A percentile compares a stretch with the other conserved stretches of the same genome.
Conservation (phyloP, 2,888 invertebrate species). For the Phortica okadai region DNA sequence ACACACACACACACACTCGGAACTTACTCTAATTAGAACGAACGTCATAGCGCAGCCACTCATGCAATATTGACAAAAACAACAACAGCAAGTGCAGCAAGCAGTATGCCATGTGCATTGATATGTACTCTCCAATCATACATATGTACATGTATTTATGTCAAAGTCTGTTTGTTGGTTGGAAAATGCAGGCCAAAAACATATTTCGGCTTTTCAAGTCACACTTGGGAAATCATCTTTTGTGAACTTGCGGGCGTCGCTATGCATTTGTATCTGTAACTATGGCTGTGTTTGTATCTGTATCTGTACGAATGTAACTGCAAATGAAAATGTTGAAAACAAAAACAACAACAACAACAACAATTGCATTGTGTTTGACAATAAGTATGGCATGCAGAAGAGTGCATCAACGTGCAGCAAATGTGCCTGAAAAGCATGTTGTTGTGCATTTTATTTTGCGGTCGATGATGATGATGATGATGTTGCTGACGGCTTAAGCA, state of each 20-base stretch:
- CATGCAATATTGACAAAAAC: conserved; percentile 54
- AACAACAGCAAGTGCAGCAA: conserved; percentile 47
- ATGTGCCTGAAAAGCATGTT: conserved; percentile 31
- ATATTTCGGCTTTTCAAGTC: conserved; percentile 65
- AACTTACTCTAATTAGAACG: conserved; percentile 14
- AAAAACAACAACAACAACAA: conserved; percentile 24
- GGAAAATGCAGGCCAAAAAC: conserved; percentile 28
- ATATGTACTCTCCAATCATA: background rate
- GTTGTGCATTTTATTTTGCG: conserved; percentile 19
- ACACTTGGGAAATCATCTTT: conserved; percentile 71
- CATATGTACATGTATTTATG: background rate
- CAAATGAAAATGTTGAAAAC: conserved; percentile 58
- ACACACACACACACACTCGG: too few relatives aligned
- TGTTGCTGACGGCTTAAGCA: background rate
- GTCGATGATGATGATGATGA: background rate
- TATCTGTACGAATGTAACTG: conserved; percentile 47
- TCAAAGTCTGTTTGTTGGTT: background rate
- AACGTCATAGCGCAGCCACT: conserved; percentile 26
- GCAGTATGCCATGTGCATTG: background rate
- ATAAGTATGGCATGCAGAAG: conserved; percentile 2
- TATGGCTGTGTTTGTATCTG: conserved; percentile 28
- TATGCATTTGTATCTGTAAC: background rate
- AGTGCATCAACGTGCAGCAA: conserved; percentile 17
- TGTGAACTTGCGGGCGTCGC: conserved; percentile 38
- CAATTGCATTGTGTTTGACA: conserved; percentile 14